phyloP scores from a whole-genome alignment of 2,113 vertebrate genomes.

The Tragelaphus strepsiceros region DNA sequence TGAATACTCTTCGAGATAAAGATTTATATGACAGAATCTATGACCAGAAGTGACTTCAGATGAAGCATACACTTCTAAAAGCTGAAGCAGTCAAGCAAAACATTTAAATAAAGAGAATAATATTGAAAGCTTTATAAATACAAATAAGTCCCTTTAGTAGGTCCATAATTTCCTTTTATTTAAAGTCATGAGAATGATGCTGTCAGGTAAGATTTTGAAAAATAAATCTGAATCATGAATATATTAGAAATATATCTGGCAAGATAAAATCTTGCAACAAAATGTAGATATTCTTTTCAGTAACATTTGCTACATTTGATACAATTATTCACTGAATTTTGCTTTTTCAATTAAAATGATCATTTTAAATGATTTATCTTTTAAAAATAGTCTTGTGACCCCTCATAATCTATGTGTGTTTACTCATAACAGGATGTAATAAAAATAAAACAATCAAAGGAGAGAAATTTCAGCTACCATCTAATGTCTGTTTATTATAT shows the following conservation, averaged over 20 bases:
- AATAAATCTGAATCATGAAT: background rate
- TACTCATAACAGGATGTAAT: background rate
- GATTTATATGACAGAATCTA: background rate
- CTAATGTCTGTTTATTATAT: too few relatives aligned
- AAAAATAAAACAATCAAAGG: too few relatives aligned
- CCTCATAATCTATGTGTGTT: background rate
- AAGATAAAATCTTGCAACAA: background rate
- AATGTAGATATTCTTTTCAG: background rate
- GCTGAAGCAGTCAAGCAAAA: background rate
- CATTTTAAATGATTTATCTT: background rate
- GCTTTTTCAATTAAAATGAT: background rate
- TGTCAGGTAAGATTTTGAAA: background rate
- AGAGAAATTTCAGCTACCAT: too few relatives aligned
- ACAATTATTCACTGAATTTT: background rate
- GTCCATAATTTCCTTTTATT: background rate
- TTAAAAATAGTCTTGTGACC: background rate
- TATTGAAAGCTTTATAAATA: background rate
- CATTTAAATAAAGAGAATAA: background rate
- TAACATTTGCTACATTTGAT: background rate
- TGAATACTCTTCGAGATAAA: background rate
- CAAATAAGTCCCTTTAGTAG: background rate
- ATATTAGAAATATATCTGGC: background rate
- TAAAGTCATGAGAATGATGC: background rate
- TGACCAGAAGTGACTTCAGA: background rate
- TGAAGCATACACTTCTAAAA: background rate